Percentiles rank a stretch among this genome's conserved stretches.
phyloP scores from a whole-genome alignment of 2,797 vertebrate genomes.

The Hybognathus amarus region DNA sequence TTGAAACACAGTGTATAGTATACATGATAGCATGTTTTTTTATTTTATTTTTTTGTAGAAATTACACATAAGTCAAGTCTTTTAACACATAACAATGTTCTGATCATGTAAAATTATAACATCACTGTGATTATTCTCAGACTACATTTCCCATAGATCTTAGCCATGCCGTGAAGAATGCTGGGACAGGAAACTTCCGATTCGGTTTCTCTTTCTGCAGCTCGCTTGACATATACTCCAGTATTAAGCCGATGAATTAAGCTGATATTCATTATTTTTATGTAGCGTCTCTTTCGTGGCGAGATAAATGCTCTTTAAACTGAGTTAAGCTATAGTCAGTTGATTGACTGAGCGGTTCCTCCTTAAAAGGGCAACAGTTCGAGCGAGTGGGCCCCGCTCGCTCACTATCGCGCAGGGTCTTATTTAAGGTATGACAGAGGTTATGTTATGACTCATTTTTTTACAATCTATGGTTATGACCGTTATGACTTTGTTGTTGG shows the following conservation, averaged over 20 bases:
- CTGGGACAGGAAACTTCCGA: conserved; percentile 43
- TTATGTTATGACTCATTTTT: too few species aligned
- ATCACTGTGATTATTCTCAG: not conserved
- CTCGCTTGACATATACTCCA: not conserved
- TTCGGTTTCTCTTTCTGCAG: conserved; percentile 6
- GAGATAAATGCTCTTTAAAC: not conserved
- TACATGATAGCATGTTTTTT: not conserved
- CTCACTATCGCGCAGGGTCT: not conserved
- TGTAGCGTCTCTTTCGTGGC: too few species aligned
- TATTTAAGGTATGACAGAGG: conserved; percentile 12
- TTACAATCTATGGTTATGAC: too few species aligned
- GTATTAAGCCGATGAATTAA: conserved; percentile 10
- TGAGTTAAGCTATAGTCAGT: not conserved
- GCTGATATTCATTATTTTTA: not conserved
- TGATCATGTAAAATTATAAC: not conserved
- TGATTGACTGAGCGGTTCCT: not conserved
- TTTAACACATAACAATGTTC: not conserved
- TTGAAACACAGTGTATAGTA: not conserved
- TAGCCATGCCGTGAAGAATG: conserved; percentile 3
- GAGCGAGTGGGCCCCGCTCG: conserved; percentile 57
- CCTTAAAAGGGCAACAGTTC: conserved; percentile 64
- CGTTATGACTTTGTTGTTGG: not conserved
- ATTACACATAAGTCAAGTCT: not conserved
- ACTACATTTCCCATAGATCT: conserved; percentile 51
- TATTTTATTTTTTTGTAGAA: not conserved